Base-by-base conservation (phyloP, 2,888 invertebrate species). In the Thyatira batis region DNA sequence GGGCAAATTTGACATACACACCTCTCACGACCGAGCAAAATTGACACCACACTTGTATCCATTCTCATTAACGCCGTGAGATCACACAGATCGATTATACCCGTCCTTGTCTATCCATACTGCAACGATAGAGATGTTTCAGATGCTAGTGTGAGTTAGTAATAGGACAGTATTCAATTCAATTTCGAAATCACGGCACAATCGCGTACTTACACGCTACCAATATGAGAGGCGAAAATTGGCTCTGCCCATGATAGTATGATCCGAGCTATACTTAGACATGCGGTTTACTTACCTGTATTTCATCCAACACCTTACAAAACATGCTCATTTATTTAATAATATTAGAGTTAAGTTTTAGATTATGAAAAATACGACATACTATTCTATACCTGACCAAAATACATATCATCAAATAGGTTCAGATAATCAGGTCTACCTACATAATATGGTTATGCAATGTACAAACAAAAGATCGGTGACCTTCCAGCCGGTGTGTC, bases 181-280 rank as follows among this genome's bases (percentile, higher is more conserved):
- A 88, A 88, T 89, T 87, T 87, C 73, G 76, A 87, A 87, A 84
- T 80, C 82, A 78, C 78, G 84, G 80, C 80, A 85, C 82, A 82
- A 82, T 84, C 83, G 73, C 73, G 80, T 78, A 81, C 84, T 84
- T 85, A 84, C 72, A 78, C 77, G 86, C 86, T 88, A 88, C 89
- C 87, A 87, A 89, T 87, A 85, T 85, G 87, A 86, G 84, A 83
- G 84, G 87, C 82, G 87, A 83, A 87, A 87, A 88, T 89, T 88
- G 87, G 78, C 74, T 76, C 76, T 74, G 72, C 70, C 81, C 77
- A 78, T 80, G 80, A 82, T 82, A 84, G 81, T 76, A 73, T 63
- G 73, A 76, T 70, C 71, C 62, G 60, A 66, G 69, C 76, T 84
- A 81, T 86, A 82, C 81, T 85, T 84, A 82, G 63, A 67, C 51